phyloP scores from a whole-genome alignment of 2,888 invertebrate species.

The Automeris io region DNA sequence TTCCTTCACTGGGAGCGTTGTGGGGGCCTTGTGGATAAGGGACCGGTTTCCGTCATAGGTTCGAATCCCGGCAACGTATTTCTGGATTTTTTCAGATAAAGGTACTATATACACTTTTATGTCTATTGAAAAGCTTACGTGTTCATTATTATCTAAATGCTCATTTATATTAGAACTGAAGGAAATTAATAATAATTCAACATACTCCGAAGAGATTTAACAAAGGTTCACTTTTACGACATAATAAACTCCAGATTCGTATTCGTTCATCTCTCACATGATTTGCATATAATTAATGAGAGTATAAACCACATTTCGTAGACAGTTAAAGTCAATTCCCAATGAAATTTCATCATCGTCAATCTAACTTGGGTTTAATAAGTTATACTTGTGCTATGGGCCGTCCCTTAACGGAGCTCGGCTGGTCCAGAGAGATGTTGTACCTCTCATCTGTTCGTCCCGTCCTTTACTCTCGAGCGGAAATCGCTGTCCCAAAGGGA shows the following conservation, averaged over 20 bases:
- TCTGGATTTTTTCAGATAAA: too few species aligned
- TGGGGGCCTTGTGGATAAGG: too few species aligned
- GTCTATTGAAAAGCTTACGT: too few species aligned
- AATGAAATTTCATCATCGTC: conserved; percentile 76
- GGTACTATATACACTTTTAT: too few species aligned
- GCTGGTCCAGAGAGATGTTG: conserved; percentile 60
- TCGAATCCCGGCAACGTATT: too few species aligned
- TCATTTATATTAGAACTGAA: too few species aligned
- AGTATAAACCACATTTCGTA: conserved; percentile 60
- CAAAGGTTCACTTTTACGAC: conserved; percentile 17
- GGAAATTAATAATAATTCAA: too few species aligned
- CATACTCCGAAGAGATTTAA: not conserved
- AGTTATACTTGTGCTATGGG: conserved; percentile 64
- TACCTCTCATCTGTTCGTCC: conserved; percentile 54
- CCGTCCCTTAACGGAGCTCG: conserved; percentile 52
- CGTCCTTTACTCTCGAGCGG: conserved; percentile 55
- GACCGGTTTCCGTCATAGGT: too few species aligned
- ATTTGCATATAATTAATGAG: conserved; percentile 54
- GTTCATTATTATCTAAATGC: too few species aligned
- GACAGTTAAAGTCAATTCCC: conserved; percentile 72
- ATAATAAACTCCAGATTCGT: conserved; percentile 24
- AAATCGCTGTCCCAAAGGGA: conserved; percentile 54
- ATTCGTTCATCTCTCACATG: conserved; percentile 23
- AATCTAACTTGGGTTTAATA: conserved; percentile 69
- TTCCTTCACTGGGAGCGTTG: too few species aligned